Conservation (phyloP, 2,113 vertebrate species). For the Nerophis ophidion region DNA sequence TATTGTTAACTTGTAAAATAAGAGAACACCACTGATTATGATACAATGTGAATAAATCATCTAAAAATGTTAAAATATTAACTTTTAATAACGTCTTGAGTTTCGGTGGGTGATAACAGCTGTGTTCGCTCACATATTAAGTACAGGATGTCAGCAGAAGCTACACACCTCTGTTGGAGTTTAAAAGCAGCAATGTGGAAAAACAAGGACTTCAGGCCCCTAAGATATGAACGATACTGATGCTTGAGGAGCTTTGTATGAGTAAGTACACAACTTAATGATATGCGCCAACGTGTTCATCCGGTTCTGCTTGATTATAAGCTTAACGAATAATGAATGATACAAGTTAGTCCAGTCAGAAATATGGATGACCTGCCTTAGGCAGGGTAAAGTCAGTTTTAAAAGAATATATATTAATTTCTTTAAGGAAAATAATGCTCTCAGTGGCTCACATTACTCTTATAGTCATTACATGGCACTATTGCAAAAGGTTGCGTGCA, state of each 20-base stretch:
- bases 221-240: conserved; percentile 1
- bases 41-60: conserved; percentile 19
- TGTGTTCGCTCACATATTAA: conserved; percentile 12
- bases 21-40: conserved; percentile 20
- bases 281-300: conserved; percentile 14
- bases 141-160: conserved; percentile 15
- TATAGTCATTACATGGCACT: conserved; percentile 3
- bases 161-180: conserved; percentile 34
- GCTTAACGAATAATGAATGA: too few relatives aligned
- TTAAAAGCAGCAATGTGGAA: conserved; percentile 25
- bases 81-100: conserved; percentile 29
- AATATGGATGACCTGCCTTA: too few relatives aligned
- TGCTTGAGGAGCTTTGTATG: conserved; percentile 17
- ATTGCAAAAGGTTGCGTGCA: conserved; percentile 18
- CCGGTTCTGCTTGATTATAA: conserved; percentile 3
- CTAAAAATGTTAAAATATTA: conserved; percentile 21
- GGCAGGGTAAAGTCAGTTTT: conserved; percentile 26
- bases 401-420: conserved; percentile 7
- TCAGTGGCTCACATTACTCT: conserved; percentile 49
- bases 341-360: too few relatives aligned
- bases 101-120: conserved; percentile 24
- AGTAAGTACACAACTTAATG: conserved; percentile 10
- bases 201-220: conserved; percentile 1
- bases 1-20: conserved; percentile 12
- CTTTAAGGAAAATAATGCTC: conserved; percentile 28